phyloP scores from a whole-genome alignment of 2,113 vertebrate species.

The Amphiprion percula region DNA sequence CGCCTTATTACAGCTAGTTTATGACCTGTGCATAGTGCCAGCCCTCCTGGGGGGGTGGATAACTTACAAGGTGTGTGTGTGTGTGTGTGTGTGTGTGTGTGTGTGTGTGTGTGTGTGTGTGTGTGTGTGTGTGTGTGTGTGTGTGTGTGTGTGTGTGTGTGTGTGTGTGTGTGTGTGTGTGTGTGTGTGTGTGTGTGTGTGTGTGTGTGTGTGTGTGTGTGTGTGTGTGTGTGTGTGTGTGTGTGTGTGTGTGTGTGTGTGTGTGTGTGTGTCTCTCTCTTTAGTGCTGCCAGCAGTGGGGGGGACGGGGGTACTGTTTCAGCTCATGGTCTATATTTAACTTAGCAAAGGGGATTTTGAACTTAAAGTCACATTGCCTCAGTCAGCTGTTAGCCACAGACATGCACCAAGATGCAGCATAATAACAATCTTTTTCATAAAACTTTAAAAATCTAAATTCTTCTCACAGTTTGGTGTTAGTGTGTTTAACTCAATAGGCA shows the following conservation, averaged over 20 bases:
- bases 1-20: constrained; percentile 56
- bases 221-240: constrained; percentile 15
- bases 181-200: constrained; percentile 10
- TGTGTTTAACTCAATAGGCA: background rate
- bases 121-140: constrained; percentile 13
- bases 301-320: constrained; percentile 67
- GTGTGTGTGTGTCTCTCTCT: constrained; percentile 10
- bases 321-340: constrained; percentile 83
- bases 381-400: constrained; percentile 1
- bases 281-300: constrained; percentile 53
- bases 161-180: constrained; percentile 14
- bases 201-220: constrained; percentile 15
- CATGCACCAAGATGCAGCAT: background rate
- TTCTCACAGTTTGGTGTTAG: background rate
- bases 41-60: constrained; percentile 10
- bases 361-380: constrained; percentile 75
- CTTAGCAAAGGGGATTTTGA: constrained; percentile 63
- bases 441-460: background rate
- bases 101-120: constrained; percentile 16
- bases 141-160: constrained; percentile 14
- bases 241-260: constrained; percentile 20
- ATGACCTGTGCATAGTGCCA: constrained; percentile 50
- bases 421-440: background rate
- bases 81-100: constrained; percentile 15
- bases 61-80: constrained; percentile 17